Evolutionary conservation across 2,113 vertebrate species (phyloP).

Genomic region (Pangasianodon gigas): DNA sequence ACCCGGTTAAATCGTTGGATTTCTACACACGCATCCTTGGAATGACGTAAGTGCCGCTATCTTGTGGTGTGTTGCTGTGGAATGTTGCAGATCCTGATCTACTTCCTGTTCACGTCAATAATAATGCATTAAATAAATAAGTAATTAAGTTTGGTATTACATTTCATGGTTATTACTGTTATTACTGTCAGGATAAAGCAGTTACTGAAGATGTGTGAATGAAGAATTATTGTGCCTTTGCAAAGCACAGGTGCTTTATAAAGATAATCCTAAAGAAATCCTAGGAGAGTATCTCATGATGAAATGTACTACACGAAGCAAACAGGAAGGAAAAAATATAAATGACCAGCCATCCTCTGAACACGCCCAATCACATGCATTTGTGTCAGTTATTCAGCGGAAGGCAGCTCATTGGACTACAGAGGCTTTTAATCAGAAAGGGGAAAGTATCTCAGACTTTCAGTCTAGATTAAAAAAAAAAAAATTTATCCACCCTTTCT

Average conservation of each 20-base stretch:
- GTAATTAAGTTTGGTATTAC: background rate
- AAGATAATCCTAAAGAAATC: background rate
- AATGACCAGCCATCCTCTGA: background rate
- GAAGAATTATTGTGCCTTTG: background rate
- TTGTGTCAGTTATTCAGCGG: no score
- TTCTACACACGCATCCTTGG: conserved; percentile 97
- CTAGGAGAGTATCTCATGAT: background rate
- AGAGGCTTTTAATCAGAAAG: no score
- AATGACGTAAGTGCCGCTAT: conserved; percentile 87
- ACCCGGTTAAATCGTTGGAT: conserved; percentile 92
- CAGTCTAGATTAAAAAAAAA: no score
- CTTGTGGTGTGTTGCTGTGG: background rate
- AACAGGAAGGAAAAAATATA: background rate
- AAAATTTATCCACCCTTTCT: no score
- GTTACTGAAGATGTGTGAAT: background rate
- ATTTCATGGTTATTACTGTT: background rate
- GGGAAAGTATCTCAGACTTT: no score
- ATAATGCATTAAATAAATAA: background rate
- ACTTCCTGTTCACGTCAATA: background rate
- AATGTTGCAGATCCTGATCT: background rate
- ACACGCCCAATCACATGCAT: no score
- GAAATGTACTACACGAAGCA: background rate
- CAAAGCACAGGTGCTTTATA: background rate
- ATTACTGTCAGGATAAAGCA: background rate
- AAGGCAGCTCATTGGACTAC: no score